Conservation (phyloP, 2,113 vertebrate species). For the Oreotrochilus melanogaster region DNA sequence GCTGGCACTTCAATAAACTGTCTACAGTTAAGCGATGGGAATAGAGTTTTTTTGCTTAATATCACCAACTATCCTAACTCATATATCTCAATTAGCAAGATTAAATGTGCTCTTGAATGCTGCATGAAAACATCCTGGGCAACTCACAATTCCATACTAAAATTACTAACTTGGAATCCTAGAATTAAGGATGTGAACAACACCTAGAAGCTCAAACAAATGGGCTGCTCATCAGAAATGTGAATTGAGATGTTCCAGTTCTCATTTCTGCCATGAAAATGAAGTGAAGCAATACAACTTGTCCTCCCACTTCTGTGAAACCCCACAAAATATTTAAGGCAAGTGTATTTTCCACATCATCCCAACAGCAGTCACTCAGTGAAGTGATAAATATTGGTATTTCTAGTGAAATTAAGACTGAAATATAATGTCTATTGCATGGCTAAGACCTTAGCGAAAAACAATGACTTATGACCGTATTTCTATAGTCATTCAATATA, state of each 20-base stretch:
- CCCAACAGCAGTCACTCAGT: not conserved
- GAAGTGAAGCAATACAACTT: not conserved
- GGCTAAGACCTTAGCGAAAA: not conserved
- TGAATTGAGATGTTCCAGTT: not conserved
- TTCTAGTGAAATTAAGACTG: not conserved
- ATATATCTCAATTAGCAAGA: not conserved
- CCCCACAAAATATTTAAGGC: slow-evolving; percentile 20
- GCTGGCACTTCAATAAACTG: not conserved
- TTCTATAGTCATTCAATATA: not conserved
- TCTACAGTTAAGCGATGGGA: not conserved
- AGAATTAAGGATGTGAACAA: not conserved
- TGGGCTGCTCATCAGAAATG: not conserved
- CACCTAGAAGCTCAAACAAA: not conserved
- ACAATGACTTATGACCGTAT: not conserved
- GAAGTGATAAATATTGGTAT: not conserved
- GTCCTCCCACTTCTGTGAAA: not conserved
- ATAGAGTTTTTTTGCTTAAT: not conserved
- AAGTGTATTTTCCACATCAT: not conserved
- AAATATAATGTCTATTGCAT: rapidly evolving
- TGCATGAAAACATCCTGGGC: not conserved
- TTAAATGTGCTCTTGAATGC: not conserved
- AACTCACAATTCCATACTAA: not conserved
- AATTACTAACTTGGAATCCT: not conserved
- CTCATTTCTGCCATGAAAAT: not conserved
- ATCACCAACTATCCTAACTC: not conserved